Base-by-base conservation (phyloP, 1,140 invertebrate species). In the Vanessa tameamea region DNA sequence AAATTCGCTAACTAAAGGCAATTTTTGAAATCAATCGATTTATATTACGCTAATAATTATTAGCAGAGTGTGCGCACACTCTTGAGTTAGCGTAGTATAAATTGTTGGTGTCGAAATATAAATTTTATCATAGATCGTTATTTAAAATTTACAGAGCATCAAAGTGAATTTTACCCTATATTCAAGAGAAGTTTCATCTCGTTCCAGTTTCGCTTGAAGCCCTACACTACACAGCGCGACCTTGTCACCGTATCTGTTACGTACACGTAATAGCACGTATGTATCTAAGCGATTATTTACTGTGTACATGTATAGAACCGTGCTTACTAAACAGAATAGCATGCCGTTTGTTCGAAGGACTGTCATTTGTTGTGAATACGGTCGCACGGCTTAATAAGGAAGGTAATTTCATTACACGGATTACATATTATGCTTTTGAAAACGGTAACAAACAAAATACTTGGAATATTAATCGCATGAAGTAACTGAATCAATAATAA, bases 211-310 rank as follows among this genome's bases (percentile, higher is more conserved):
- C 51, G 23, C 65, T 67, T n/a, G 65, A 73, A 73, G 72, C 72
- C 72, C 72, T 73, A 68, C 47, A 47, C 53, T 57, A 26, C 43
- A 15, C 37, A 9, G 9, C 53, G 48, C 72, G 72, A 73, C 72
- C 72, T 73, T 73, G 72, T 63, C 72, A 51, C 65, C 50, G 55
- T 67, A 68, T 73, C 50, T 68, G 43, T 68, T 63, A 67, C 65
- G 55, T 51, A 59, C 47, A 63, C 64, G 65, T 73, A 73, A 73
- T 53, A 73, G 20, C 63, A 73, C 72, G 65, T 73, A 73, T 73
- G 65, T 73, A 73, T 73, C 65, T 51, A 67, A 64, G 47, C 57
- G 57, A 73, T 73, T 73, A 73, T 73, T 68, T 68, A 73, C 72
- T 16, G 37, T 20, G 47, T 70, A 50, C 37, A 47, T 69, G 31